Conservation (phyloP, 2,797 vertebrate species). For the Lagodon rhomboides region DNA sequence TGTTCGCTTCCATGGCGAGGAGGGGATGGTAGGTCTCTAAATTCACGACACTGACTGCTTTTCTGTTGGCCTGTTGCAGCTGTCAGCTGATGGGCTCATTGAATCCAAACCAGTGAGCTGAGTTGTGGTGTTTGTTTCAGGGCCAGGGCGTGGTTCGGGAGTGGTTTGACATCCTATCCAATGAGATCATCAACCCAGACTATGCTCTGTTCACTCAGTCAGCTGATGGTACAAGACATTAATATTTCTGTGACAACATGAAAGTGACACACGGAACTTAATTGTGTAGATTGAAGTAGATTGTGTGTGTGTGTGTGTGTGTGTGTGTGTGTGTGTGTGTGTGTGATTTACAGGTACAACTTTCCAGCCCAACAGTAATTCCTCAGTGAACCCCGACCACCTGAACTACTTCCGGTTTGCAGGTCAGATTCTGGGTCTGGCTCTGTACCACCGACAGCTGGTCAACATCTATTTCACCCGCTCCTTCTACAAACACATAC, state of each 20-base stretch:
- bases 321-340: not conserved
- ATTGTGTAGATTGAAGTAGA: not conserved
- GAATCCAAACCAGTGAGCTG: not conserved
- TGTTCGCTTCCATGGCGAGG: constrained; percentile 98
- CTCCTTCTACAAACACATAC: constrained; percentile 99
- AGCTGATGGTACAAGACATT: constrained; percentile 90
- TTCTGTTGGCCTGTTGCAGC: not conserved
- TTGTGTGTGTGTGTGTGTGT: too few species aligned
- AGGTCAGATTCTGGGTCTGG: constrained; percentile 97
- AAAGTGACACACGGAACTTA: not conserved
- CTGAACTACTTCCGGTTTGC: constrained; percentile 98
- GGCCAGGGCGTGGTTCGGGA: constrained; percentile 98
- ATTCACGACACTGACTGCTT: not conserved
- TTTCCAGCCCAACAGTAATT: constrained; percentile 99
- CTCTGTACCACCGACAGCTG: constrained; percentile 95
- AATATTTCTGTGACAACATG: not conserved
- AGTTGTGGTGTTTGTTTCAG: constrained; percentile 75
- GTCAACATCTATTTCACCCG: constrained; percentile 99
- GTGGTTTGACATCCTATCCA: constrained; percentile 99
- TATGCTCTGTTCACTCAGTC: constrained; percentile 98
- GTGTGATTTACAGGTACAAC: constrained; percentile 89
- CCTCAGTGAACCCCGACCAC: constrained; percentile 98
- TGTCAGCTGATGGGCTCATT: not conserved
- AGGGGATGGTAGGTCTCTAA: constrained; percentile 93
- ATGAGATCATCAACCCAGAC: constrained; percentile 99